Evolutionary conservation across 2,888 invertebrate genomes (phyloP), one percentile per base, ranked within the genome.

Genomic region (Pseudococcus longispinus): DNA sequence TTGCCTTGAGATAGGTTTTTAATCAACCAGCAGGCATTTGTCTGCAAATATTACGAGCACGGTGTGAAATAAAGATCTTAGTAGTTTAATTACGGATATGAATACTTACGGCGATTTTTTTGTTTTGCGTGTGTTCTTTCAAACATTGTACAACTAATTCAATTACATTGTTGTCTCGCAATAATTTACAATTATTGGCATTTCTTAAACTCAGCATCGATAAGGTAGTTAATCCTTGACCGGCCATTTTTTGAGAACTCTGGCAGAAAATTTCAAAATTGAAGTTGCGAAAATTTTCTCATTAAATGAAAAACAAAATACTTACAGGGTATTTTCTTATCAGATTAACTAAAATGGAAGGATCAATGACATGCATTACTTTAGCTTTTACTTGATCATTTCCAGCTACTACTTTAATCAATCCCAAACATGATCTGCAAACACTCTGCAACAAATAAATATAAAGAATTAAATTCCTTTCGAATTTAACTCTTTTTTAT

Each of bases 361-460:
- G 74, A 86, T 87, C 87, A 23, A 87, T 87, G 51, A 85, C 23
- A 83, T 87, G 85, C 86, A 87, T 87, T 23, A 87, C 87, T 87
- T 88, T 87, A 8, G 87, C 87, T 85, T 88, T 88, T 2, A 88
- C 88, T 44, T 87, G 70, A 83, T 88, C 88, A 55, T 88, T 87
- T 32, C 88, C 88, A 29, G 88, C 87, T 8, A 88, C 83, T 26
- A 87, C 85, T 83, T 88, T 88, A 46, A 88, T 84, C 26, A 88
- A 51, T 80, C 86, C 74, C 13, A 77, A 77, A 77, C 74, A 85
- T 26, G 77, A 26, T 86, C 86, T 42, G 32, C 85, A 85, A 26
- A 86, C 51, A n/a, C 1, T 29, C 86, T 86, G 20, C 13, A 46
- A 46, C 9, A 46, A 46, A 3, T 46, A 46, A 46, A 15, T 15